Evolutionary conservation across 2,888 invertebrate species (phyloP).

Genomic region (Penaeus monodon): DNA sequence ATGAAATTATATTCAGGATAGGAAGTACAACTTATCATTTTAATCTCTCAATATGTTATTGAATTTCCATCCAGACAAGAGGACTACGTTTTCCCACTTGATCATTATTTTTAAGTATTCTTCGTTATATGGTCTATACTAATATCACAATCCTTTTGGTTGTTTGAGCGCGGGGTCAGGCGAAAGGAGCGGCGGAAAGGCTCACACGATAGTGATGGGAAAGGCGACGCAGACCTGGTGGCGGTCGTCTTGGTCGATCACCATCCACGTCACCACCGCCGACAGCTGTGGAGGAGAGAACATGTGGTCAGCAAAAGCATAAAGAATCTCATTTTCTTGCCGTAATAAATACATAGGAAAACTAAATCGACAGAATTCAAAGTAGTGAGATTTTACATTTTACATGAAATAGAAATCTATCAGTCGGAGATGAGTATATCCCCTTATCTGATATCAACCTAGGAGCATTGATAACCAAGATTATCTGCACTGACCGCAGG

Average conservation of each 20-base stretch:
- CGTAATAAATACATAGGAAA: background rate
- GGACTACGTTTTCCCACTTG: too few relatives aligned
- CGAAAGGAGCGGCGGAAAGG: background rate
- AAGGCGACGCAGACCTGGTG: slow-evolving; percentile 24
- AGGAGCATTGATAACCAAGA: background rate
- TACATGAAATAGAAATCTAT: too few relatives aligned
- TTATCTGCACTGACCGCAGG: slow-evolving; percentile 42
- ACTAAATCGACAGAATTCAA: background rate
- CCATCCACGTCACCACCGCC: slow-evolving; percentile 35
- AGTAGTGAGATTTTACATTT: too few relatives aligned
- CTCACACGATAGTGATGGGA: slow-evolving; percentile 38
- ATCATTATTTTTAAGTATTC: too few relatives aligned
- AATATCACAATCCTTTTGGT: background rate
- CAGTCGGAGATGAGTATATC: too few relatives aligned
- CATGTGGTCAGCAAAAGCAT: background rate
- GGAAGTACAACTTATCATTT: too few relatives aligned
- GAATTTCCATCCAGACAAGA: too few relatives aligned
- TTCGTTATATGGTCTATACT: too few relatives aligned
- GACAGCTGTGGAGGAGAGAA: slow-evolving; percentile 22
- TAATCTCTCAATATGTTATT: too few relatives aligned
- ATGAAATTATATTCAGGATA: too few relatives aligned
- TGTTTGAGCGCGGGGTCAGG: background rate
- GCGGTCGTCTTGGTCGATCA: slow-evolving; percentile 22
- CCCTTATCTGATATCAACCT: background rate
- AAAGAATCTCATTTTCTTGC: background rate